phyloP scores from a whole-genome alignment of 2,113 vertebrate species.

The Lucifuga dentata region DNA sequence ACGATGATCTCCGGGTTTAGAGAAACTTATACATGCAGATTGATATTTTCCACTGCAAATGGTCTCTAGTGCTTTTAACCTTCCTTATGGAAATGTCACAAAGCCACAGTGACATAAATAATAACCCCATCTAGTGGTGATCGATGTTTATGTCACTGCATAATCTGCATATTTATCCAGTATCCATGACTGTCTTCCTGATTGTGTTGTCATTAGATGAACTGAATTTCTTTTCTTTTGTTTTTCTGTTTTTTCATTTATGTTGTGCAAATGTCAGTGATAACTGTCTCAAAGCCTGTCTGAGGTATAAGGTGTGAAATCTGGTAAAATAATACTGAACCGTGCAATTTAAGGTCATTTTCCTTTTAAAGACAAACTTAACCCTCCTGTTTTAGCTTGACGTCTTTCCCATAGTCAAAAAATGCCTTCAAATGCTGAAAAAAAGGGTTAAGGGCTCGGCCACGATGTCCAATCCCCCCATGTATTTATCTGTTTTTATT shows the following conservation, averaged over 20 bases:
- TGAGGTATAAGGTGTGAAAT: constrained; percentile 6
- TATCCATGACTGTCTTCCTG: no score
- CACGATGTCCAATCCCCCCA: no score
- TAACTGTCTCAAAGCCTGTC: constrained; percentile 30
- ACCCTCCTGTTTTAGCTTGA: no score
- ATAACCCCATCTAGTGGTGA: constrained; percentile 70
- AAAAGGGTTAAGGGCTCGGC: no score
- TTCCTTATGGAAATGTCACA: no score
- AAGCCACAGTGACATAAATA: constrained; percentile 16
- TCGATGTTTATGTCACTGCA: constrained; percentile 18
- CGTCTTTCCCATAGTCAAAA: no score
- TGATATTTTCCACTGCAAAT: not conserved
- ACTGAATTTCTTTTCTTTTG: no score
- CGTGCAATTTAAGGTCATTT: constrained; percentile 3
- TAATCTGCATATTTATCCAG: not conserved
- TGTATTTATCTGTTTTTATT: no score
- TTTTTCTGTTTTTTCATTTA: no score
- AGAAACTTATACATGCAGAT: not conserved
- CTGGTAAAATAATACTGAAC: constrained; percentile 11
- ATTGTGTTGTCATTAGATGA: no score
- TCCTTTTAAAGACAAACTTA: constrained; percentile 32
- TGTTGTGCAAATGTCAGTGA: constrained; percentile 5
- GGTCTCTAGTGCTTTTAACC: no score
- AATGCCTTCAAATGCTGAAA: no score
- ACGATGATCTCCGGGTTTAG: not conserved